Conservation (phyloP, 1,140 invertebrate genomes). For the Papilio xuthus region DNA sequence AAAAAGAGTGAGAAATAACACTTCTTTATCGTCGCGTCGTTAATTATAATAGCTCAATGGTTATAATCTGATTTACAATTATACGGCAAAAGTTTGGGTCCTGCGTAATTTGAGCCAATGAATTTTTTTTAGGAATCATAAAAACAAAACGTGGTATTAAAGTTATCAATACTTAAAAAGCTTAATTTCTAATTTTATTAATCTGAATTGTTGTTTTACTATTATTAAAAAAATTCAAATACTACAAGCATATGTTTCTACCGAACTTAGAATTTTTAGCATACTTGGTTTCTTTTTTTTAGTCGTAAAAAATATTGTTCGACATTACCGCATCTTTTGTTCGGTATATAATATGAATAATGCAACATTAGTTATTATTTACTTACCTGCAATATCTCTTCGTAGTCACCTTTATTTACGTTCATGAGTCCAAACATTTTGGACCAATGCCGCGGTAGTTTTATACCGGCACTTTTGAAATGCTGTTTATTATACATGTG, state of each 20-base stretch:
- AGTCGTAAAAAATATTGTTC: neutral
- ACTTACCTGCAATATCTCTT: slow-evolving; percentile 64
- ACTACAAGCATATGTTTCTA: neutral
- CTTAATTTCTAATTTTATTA: neutral
- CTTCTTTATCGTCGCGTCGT: neutral
- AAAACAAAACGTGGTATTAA: neutral
- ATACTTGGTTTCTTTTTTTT: too few relatives aligned
- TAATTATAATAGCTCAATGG: neutral
- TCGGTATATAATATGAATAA: neutral
- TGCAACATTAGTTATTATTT: neutral
- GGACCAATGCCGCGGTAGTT: slow-evolving; percentile 82
- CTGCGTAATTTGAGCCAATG: neutral
- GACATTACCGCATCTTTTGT: neutral
- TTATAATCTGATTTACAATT: neutral
- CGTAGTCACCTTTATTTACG: slow-evolving; percentile 55
- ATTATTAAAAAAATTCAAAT: neutral
- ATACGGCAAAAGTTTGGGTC: neutral
- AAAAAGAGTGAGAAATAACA: neutral
- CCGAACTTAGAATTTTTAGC: neutral
- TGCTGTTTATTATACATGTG: slow-evolving; percentile 55
- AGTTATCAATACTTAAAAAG: neutral
- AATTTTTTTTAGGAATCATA: neutral
- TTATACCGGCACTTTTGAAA: slow-evolving; percentile 72
- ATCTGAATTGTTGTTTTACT: too few relatives aligned
- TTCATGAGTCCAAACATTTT: slow-evolving; percentile 80